Percentiles rank a stretch among this genome's conserved stretches.
These are phyloP conservation scores for Scaptomyza tumidula DNA, from an alignment of 2,888 invertebrate species.

Conservation along the genomic window DNA sequence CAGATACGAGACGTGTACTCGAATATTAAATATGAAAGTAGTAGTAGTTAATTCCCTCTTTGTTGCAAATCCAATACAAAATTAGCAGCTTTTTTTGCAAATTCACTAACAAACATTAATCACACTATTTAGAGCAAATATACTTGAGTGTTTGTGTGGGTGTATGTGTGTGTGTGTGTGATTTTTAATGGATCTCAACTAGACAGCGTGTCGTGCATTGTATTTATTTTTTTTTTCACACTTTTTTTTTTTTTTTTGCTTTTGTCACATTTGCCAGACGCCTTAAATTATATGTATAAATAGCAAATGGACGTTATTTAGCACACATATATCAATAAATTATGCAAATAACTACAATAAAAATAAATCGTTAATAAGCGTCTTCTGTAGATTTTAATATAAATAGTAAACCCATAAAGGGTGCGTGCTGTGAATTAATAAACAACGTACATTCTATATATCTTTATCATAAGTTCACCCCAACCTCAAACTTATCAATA, in stretches of 20 bases:
- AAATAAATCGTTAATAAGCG: slow-evolving; percentile 29
- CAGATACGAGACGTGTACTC: background rate
- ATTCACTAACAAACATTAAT: slow-evolving; percentile 5
- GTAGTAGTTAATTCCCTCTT: background rate
- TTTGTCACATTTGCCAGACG: slow-evolving; percentile 46
- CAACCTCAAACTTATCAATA: background rate
- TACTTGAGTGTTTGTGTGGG: background rate
- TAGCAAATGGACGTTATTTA: slow-evolving; percentile 39
- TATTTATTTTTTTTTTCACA: slow-evolving; percentile 9
- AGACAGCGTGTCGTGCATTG: slow-evolving; percentile 56
- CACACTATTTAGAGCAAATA: background rate
- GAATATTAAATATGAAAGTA: background rate
- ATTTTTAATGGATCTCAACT: slow-evolving; percentile 26
- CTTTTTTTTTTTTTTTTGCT: slow-evolving; percentile 1
- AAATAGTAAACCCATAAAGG: background rate
- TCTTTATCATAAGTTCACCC: background rate
- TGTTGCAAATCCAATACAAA: background rate
- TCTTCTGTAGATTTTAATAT: background rate
- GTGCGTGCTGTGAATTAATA: background rate
- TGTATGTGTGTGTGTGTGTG: background rate
- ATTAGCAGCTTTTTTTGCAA: slow-evolving; percentile 1
- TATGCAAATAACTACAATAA: slow-evolving; percentile 34
- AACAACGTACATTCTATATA: background rate
- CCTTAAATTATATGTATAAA: slow-evolving; percentile 37
- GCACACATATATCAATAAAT: slow-evolving; percentile 47